Conservation (phyloP, 2,113 vertebrate species). For the Hymenochirus boettgeri region DNA sequence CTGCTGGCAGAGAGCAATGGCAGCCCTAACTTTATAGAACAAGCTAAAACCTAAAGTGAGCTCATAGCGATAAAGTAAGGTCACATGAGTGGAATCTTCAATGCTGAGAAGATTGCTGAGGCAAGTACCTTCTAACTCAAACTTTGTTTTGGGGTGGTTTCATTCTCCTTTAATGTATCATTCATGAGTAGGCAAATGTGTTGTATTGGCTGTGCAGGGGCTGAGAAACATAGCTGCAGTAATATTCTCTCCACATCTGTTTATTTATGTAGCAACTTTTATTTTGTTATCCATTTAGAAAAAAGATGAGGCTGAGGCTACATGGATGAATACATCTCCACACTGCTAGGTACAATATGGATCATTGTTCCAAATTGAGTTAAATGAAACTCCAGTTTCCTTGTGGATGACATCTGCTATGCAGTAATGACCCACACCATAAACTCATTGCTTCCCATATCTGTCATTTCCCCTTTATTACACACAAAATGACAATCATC, state of each 20-base stretch:
- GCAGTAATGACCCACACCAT: not conserved
- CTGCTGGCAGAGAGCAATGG: no score
- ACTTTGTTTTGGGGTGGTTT: no score
- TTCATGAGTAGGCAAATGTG: no score
- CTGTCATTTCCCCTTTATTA: not conserved
- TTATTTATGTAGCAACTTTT: slow-evolving; percentile 2
- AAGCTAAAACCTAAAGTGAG: no score
- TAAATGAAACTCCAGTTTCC: not conserved
- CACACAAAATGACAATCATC: not conserved
- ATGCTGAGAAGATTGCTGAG: no score
- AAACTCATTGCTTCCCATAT: not conserved
- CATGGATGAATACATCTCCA: slow-evolving; percentile 3
- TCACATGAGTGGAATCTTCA: no score
- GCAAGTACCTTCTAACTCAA: no score
- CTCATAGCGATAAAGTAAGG: no score
- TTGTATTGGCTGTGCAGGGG: no score
- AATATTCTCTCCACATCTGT: not conserved
- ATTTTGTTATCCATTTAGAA: slow-evolving; percentile 15
- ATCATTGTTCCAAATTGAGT: slow-evolving; percentile 9
- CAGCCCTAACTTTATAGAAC: no score
- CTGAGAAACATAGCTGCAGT: not conserved
- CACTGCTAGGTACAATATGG: slow-evolving; percentile 1
- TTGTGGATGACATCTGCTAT: slow-evolving; percentile 7
- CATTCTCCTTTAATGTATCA: no score
- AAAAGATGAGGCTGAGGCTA: not conserved